Evolutionary conservation across 2,113 vertebrate species (phyloP).

Genomic region (Gymnorhina tibicen): DNA sequence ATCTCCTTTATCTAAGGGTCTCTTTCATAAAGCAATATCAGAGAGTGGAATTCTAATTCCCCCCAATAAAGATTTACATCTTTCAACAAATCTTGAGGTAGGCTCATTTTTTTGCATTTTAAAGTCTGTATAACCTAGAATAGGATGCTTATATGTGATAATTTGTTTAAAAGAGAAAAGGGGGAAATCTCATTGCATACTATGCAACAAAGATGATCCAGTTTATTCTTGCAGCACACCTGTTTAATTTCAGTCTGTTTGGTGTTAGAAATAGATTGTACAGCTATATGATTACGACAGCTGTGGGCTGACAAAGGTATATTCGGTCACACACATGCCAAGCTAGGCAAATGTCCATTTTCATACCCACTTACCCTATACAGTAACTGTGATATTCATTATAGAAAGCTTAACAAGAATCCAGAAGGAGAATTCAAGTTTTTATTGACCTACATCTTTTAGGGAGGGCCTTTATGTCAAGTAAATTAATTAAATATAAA

Average conservation of each 20-base stretch:
- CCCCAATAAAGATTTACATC: background rate
- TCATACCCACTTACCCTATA: background rate
- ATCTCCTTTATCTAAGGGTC: constrained; percentile 46
- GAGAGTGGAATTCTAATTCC: constrained; percentile 38
- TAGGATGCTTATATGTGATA: background rate
- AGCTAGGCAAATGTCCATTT: background rate
- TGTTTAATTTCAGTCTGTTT: background rate
- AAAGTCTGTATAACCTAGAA: background rate
- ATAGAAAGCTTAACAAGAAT: background rate
- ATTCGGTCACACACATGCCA: background rate
- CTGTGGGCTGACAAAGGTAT: background rate
- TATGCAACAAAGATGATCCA: background rate
- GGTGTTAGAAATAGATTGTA: background rate
- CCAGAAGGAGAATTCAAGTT: background rate
- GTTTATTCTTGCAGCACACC: background rate
- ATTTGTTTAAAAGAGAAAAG: background rate
- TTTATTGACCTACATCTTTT: background rate
- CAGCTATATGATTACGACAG: background rate
- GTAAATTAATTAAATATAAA: background rate
- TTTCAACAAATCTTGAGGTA: constrained; percentile 20
- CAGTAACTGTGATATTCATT: background rate
- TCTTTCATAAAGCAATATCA: constrained; percentile 54
- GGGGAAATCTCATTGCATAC: background rate
- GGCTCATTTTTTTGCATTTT: background rate
- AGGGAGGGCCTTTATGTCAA: background rate